Evolutionary conservation across 1,140 invertebrate species (phyloP).

Genomic region (Globodera rostochiensis): DNA sequence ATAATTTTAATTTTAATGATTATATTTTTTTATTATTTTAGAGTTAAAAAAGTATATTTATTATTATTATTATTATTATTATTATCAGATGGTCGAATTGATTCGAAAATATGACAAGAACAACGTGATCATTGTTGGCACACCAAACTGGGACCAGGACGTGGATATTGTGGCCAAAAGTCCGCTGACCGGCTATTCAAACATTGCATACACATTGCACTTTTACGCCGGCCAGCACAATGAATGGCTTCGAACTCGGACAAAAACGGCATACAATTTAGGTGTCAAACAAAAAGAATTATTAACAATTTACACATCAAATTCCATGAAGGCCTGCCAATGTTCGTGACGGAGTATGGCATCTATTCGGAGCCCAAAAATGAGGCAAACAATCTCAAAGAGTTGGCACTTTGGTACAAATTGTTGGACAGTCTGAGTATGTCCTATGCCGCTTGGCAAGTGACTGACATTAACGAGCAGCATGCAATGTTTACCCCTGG

Average conservation of each 20-base stretch:
- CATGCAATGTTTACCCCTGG: not conserved
- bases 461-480: slow-evolving; percentile 12
- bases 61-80: no score
- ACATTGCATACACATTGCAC: slow-evolving; percentile 20
- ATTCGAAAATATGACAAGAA: slow-evolving; percentile 26
- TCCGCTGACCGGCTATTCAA: slow-evolving; percentile 13
- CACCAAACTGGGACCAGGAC: slow-evolving; percentile 25
- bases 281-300: not conserved
- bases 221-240: slow-evolving; percentile 16
- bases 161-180: slow-evolving; percentile 16
- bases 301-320: no score
- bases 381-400: not conserved
- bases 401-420: not conserved
- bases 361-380: not conserved
- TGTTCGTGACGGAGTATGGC: slow-evolving; percentile 24
- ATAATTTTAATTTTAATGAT: no score
- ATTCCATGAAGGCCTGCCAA: not conserved
- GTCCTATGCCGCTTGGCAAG: slow-evolving; percentile 11
- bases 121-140: slow-evolving; percentile 33
- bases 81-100: slow-evolving; percentile 1
- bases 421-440: slow-evolving; percentile 5
- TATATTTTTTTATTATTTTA: no score
- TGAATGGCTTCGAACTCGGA: not conserved
- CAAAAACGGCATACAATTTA: not conserved
- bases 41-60: no score